Base-by-base conservation (phyloP, 2,888 invertebrate genomes). In the Leucophenga montana region DNA sequence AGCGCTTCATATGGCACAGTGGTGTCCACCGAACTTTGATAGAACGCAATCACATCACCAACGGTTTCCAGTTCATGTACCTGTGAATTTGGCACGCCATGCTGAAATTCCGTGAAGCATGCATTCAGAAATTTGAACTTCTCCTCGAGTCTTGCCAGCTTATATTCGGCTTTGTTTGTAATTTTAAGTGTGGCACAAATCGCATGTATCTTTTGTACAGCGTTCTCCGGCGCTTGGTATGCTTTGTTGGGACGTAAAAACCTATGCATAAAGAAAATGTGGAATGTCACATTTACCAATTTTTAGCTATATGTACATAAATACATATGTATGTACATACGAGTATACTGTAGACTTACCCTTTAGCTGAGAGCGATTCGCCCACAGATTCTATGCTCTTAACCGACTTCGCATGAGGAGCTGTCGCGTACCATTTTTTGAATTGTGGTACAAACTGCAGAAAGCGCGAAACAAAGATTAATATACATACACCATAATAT, bases 11-110 rank as follows among this genome's bases (percentile, higher is more conserved):
- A 92, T 16, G 96, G 96, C 20, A 93, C 92, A 3, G 89, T 90
- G 0, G 92, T 92, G 74, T 92, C 91, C 1, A 97, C 92, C 18
- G 93, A 92, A 3, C 93, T 94, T 65, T 89, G 84, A 85, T 96
- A 97, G 87, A 95, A 97, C 3, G 90, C 83, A 67, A 90, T 89
- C 0, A 96, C 89, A 85, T 96, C 94, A 72, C 90, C 92, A 66
- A 96, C 90, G 65, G 92, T 93, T 79, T 92, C 91, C 72, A 98
- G 92, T 62, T 91, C 91, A 82, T 93, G 92, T n/a, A 98, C 88
- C 66, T 93, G 87, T 0, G 95, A 95, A 90, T 95, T 97, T 0
- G 97, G 96, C 13, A 98, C 92, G 73, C 91, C 87, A 86, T 97
- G 94, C 8, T 93, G 90, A 72, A 97, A 94, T 85, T 93, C 92